Conservation (phyloP, 2,797 vertebrate genomes). For the Valencia hispanica region DNA sequence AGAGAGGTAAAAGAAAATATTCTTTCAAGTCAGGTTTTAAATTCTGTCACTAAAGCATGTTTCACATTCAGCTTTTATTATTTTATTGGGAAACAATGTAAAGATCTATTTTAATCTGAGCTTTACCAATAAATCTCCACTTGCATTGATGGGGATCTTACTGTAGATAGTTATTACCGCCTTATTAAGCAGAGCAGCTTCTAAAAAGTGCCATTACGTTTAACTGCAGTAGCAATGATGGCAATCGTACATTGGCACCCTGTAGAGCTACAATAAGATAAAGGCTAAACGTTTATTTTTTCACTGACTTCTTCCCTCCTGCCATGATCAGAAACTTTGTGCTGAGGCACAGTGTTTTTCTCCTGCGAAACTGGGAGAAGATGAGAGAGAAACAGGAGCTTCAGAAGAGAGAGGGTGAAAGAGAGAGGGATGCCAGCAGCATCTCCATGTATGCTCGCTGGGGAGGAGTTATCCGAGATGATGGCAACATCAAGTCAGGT, state of each 20-base stretch:
- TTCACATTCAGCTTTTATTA: neutral
- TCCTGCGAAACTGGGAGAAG: constrained; percentile 97
- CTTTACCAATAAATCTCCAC: neutral
- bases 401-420: constrained; percentile 87
- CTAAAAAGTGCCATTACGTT: neutral
- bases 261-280: neutral
- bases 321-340: constrained; percentile 89
- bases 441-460: constrained; percentile 91
- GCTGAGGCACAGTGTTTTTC: constrained; percentile 93
- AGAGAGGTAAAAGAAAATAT: constrained; percentile 84
- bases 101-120: neutral
- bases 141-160: neutral
- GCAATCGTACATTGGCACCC: too few relatives aligned
- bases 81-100: neutral
- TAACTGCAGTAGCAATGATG: neutral
- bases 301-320: neutral
- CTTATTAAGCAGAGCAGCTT: neutral
- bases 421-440: constrained; percentile 78
- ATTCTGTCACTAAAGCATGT: neutral
- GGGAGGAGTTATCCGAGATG: constrained; percentile 93
- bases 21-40: neutral
- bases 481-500: constrained; percentile 98
- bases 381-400: constrained; percentile 95
- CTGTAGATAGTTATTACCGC: neutral
- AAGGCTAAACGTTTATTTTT: neutral